Evolutionary conservation across 2,888 invertebrate species (phyloP), one percentile per base, ranked within the genome.

Genomic region (Andricus curvator): DNA sequence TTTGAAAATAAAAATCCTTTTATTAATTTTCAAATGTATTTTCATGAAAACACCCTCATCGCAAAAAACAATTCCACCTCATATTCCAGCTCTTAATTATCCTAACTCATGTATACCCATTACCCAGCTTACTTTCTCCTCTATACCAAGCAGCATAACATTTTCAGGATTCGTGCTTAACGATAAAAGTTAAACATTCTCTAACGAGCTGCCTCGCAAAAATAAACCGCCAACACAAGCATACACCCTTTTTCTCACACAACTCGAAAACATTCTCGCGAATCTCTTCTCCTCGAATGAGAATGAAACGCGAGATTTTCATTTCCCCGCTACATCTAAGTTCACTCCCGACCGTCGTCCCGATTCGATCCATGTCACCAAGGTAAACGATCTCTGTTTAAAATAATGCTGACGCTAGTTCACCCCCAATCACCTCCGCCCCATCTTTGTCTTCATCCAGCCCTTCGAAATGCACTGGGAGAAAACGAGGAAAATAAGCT

Each of bases 331-430:
- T 5, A 29, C 56, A n/a, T 33, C 70, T 70, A 33, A 74, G 33
- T 56, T 17, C 51, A 33, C 51, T 56, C 51, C 33, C 56, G 74
- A 74, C 29, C 66, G 37, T 20, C 48, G 20, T 33, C 29, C 33
- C 56, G 56, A 33, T 56, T 74, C 74, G 56, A 67, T 74, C 29
- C 51, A 29, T 74, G 33, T 74, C 74, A 56, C 51, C 33, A 56
- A 74, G 74, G 56, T 74, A 56, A 74, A 74, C 74, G 74, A 74
- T 51, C 37, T 68, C 68, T 48, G 29, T 74, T 29, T 74, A 74
- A 74, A 74, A 74, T 74, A 74, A 74, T 56, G 74, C 74, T 74
- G 33, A 56, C 74, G 56, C 56, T 33, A 20, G 29, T 56, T 74
- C 33, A 74, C 56, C 51, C 51, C 74, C 4, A 17, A 3, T 51